phyloP scores from a whole-genome alignment of 2,888 invertebrate species.

The Caenorhabditis virilis region DNA sequence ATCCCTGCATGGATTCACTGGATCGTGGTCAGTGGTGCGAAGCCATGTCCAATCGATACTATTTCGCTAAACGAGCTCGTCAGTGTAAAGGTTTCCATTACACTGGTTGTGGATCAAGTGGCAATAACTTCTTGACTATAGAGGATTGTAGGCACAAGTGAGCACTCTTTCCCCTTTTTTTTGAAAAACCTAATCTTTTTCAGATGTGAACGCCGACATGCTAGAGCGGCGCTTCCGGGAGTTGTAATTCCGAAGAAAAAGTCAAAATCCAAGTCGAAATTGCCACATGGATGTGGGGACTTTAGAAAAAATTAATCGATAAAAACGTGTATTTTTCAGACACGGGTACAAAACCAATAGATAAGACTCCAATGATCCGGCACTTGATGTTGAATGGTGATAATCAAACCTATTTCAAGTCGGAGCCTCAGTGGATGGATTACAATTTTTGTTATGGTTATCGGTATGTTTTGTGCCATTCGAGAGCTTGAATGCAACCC shows the following conservation, averaged over 20 bases:
- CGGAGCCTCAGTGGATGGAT: conserved; percentile 57
- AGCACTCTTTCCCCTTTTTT: not conserved
- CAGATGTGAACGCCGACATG: conserved; percentile 29
- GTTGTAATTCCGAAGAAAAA: conserved; percentile 4
- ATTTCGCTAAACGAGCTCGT: conserved; percentile 44
- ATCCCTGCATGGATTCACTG: conserved; percentile 58
- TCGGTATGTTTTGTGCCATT: too few relatives aligned
- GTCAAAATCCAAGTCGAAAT: conserved; percentile 16
- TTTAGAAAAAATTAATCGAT: not conserved
- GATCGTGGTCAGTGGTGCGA: conserved; percentile 65
- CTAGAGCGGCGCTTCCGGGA: conserved; percentile 10
- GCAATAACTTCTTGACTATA: conserved; percentile 55
- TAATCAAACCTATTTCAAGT: conserved; percentile 56
- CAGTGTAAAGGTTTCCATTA: conserved; percentile 64
- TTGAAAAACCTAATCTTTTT: conserved; percentile 1
- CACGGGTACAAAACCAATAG: conserved; percentile 38
- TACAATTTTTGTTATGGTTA: conserved; percentile 62
- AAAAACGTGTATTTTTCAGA: conserved; percentile 27
- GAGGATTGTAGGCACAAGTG: conserved; percentile 52
- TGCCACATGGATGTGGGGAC: conserved; percentile 23
- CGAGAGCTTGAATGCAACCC: too few relatives aligned
- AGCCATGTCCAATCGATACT: conserved; percentile 57
- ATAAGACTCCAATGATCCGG: conserved; percentile 46
- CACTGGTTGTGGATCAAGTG: conserved; percentile 63
- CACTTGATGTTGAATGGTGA: conserved; percentile 36